phyloP scores from a whole-genome alignment of 2,113 vertebrate species.

The Otocyon megalotis region DNA sequence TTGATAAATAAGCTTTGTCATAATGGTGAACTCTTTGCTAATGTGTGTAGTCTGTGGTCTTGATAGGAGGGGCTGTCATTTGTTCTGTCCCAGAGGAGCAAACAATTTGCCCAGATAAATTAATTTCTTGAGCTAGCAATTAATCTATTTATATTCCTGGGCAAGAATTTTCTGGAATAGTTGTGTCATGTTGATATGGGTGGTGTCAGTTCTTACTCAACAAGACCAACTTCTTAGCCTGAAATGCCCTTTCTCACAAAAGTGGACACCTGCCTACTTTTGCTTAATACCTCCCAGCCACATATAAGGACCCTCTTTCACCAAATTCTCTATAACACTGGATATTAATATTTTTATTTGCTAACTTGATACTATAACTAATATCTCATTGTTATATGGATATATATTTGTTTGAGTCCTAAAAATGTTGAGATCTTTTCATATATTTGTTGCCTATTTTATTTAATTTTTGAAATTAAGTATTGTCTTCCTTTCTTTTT shows the following conservation, averaged over 20 bases:
- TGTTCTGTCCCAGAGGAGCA: not conserved
- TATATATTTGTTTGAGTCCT: not conserved
- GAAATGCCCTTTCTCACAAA: not conserved
- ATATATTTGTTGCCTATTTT: not conserved
- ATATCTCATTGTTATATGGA: not conserved
- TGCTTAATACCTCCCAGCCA: not conserved
- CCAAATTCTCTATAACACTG: not conserved
- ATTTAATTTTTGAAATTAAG: slow-evolving; percentile 21
- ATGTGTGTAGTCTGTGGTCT: not conserved
- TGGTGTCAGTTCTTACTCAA: not conserved
- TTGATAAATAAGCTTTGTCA: not conserved
- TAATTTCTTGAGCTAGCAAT: not conserved
- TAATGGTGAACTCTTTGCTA: not conserved
- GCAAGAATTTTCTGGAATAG: not conserved
- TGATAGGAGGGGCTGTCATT: not conserved
- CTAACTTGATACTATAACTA: not conserved
- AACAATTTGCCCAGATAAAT: not conserved
- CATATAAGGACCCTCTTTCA: not conserved
- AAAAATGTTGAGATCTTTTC: not conserved
- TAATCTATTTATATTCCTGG: not conserved
- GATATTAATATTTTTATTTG: not conserved
- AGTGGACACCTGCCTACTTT: not conserved
- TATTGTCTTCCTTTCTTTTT: not conserved
- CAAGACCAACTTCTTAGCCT: not conserved
- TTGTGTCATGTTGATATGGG: not conserved